Conservation (phyloP, 2,113 vertebrate species). For the Lonchura striata region DNA sequence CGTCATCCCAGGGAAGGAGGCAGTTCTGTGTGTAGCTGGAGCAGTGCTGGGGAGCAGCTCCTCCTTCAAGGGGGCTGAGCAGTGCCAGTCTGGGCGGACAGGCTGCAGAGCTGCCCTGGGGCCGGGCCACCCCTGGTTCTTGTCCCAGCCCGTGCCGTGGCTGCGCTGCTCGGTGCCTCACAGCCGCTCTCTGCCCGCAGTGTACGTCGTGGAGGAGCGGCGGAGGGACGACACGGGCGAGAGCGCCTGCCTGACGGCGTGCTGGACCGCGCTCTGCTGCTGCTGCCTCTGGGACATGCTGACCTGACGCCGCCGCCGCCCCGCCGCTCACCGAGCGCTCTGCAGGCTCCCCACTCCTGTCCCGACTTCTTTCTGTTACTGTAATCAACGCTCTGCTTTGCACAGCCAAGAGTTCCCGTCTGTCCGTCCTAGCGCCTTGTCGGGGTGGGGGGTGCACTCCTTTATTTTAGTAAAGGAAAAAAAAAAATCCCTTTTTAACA, state of each 20-base stretch:
- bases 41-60: neutral
- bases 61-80: neutral
- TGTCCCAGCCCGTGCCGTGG: neutral
- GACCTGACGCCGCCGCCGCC: slow-evolving; percentile 74
- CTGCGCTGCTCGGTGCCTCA: neutral
- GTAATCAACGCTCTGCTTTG: slow-evolving; percentile 73
- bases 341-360: slow-evolving; percentile 35
- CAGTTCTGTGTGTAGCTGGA: neutral
- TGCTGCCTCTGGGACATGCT: slow-evolving; percentile 98
- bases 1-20: neutral
- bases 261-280: slow-evolving; percentile 95
- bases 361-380: slow-evolving; percentile 67
- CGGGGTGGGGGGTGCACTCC: slow-evolving; percentile 58
- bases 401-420: slow-evolving; percentile 49
- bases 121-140: neutral
- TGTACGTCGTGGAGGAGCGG: slow-evolving; percentile 92
- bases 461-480: slow-evolving; percentile 71
- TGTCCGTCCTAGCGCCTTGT: slow-evolving; percentile 63
- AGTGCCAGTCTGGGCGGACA: fast-evolving
- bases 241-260: slow-evolving; percentile 90
- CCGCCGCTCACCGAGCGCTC: slow-evolving; percentile 36
- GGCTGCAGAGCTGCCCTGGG: neutral
- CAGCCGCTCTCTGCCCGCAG: slow-evolving; percentile 56
- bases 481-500: slow-evolving; percentile 65
- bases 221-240: slow-evolving; percentile 82